These are phyloP conservation scores for Campaea margaritaria DNA, from an alignment of 2,888 invertebrate species.

Conservation along the genomic window DNA sequence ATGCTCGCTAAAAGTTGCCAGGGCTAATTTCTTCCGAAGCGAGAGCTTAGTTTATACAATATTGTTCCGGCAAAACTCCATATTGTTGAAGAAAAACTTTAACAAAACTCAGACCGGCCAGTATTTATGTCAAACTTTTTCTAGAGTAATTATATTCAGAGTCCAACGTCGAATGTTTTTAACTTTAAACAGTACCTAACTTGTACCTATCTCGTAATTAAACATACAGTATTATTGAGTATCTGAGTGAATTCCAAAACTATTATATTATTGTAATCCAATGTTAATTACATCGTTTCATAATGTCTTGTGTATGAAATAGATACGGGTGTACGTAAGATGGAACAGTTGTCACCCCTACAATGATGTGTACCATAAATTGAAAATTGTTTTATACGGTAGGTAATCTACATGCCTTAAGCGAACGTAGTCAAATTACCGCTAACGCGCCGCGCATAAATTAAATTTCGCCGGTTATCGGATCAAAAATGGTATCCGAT, in stretches of 20 bases:
- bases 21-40: conserved; percentile 13
- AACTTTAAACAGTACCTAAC: too few species aligned
- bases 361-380: neutral
- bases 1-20: neutral
- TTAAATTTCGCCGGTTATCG: neutral
- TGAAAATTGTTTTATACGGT: neutral
- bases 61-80: neutral
- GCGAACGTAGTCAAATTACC: neutral
- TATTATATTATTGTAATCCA: too few species aligned
- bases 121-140: too few species aligned
- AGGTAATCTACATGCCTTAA: neutral
- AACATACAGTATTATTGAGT: too few species aligned
- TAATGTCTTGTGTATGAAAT: neutral
- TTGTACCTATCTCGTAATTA: too few species aligned
- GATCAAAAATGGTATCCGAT: neutral
- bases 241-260: too few species aligned
- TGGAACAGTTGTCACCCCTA: too few species aligned
- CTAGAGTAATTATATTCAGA: too few species aligned
- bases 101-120: too few species aligned
- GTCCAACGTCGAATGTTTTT: too few species aligned
- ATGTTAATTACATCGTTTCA: too few species aligned
- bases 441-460: neutral
- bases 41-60: neutral
- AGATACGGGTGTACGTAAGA: neutral
- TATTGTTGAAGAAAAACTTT: conserved; percentile 22